Evolutionary conservation across 2,113 vertebrate species (phyloP).

Genomic region (Bubo scandiacus): DNA sequence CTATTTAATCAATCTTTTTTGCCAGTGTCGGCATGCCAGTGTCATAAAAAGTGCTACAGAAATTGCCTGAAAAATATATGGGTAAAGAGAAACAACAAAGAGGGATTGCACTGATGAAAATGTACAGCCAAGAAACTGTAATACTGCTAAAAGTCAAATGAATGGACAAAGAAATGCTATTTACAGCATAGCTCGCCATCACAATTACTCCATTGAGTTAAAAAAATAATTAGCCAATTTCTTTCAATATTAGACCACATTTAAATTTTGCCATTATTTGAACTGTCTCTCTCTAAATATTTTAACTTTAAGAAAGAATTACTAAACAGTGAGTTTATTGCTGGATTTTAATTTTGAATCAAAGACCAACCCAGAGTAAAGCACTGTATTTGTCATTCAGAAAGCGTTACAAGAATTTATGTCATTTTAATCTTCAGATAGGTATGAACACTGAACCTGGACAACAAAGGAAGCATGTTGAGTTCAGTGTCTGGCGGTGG

Average conservation of each 20-base stretch:
- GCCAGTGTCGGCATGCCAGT: neutral
- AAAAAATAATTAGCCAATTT: slow-evolving; percentile 32
- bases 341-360: neutral
- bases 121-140: slow-evolving; percentile 5
- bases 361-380: neutral
- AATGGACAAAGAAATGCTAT: slow-evolving; percentile 66
- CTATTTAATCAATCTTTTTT: neutral
- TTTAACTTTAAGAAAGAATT: slow-evolving; percentile 1
- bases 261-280: slow-evolving; percentile 47
- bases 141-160: slow-evolving; percentile 52
- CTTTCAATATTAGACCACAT: slow-evolving; percentile 33
- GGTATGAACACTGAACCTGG: neutral
- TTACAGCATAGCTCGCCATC: slow-evolving; percentile 21
- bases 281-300: slow-evolving; percentile 6
- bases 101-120: neutral
- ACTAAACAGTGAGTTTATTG: neutral
- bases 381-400: neutral
- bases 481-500: neutral
- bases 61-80: neutral
- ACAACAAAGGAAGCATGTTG: neutral
- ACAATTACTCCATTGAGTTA: slow-evolving; percentile 56
- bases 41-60: neutral
- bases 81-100: neutral
- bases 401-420: neutral
- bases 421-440: neutral